Evolutionary conservation across 2,797 vertebrate genomes (phyloP).

Genomic region (Lutjanus campechanus): DNA sequence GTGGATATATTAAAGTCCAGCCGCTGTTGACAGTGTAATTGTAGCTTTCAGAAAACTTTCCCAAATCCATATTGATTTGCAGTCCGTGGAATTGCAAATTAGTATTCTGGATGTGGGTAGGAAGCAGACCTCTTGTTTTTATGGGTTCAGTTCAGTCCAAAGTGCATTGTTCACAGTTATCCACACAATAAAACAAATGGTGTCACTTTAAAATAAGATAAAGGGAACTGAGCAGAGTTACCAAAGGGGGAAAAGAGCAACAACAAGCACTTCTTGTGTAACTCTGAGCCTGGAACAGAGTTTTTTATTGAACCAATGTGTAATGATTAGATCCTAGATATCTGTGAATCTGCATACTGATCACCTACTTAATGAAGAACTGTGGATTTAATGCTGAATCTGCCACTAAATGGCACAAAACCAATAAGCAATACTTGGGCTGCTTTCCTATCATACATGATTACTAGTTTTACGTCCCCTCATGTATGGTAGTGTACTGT

Average conservation of each 20-base stretch:
- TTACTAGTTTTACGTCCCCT: neutral
- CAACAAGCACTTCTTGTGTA: slow-evolving; percentile 11
- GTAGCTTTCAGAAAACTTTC: slow-evolving; percentile 55
- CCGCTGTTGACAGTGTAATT: slow-evolving; percentile 61
- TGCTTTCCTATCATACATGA: neutral
- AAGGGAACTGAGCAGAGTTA: slow-evolving; percentile 1
- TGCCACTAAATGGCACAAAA: slow-evolving; percentile 23
- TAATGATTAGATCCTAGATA: slow-evolving; percentile 22
- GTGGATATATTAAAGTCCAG: slow-evolving; percentile 36
- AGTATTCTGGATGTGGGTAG: slow-evolving; percentile 25
- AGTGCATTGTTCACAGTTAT: slow-evolving; percentile 38
- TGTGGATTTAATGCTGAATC: slow-evolving; percentile 17
- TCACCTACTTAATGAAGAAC: slow-evolving; percentile 15
- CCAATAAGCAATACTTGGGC: slow-evolving; percentile 8
- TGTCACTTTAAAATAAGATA: slow-evolving; percentile 12
- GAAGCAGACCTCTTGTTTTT: slow-evolving; percentile 32
- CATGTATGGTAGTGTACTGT: neutral
- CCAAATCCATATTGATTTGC: slow-evolving; percentile 50
- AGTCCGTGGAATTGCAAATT: slow-evolving; percentile 41
- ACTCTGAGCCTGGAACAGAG: neutral
- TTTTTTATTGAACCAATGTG: slow-evolving; percentile 24
- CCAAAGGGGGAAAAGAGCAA: neutral
- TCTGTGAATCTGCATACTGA: slow-evolving; percentile 23
- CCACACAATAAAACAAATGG: slow-evolving; percentile 37
- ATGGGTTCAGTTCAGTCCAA: slow-evolving; percentile 28